Base-by-base conservation (phyloP, 2,888 invertebrate species). In the Brenthis ino region DNA sequence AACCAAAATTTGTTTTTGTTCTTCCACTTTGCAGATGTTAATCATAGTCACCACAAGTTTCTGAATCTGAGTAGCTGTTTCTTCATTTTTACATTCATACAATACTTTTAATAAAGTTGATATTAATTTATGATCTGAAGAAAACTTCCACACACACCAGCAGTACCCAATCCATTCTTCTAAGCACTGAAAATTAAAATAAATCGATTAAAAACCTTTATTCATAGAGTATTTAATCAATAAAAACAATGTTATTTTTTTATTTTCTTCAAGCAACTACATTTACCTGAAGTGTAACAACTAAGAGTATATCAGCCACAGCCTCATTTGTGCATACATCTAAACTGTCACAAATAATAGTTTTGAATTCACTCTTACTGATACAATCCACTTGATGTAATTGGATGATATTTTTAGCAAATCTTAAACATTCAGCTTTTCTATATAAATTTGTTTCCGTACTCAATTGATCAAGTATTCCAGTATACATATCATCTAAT, bases 71-170 rank as follows among this genome's bases (percentile, higher is more conserved):
- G 73, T 60, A 55, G 75, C 76, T 20, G 78, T 75, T 11, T 74
- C 56, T 55, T 85, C 84, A 24, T 85, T 78, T 64, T 83, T 79
- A 51, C 83, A 78, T 28, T 82, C 76, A 77, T 87, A 88, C 16
- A 91, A 80, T 16, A 85, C 75, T 78, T 89, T 92, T 0, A 92
- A 77, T 20, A 92, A 77, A n/a, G 78, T 72, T 6, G 86, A 84
- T 13, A 92, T 71, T 20, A 90, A 68, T 67, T 83, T 86, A 20
- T 85, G 79, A 60, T 88, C 87, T 13, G 79, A 73, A 6, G 78
- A 74, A 6, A 87, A 74, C 68, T 79, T 82, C 90, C 89, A 91
- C 12, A 82, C 78, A 67, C 87, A 88, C 91, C 92, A 92, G 72
- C 88, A 87, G 71, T 89, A 79, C 69, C 77, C 85, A 16, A 88